Conservation (phyloP, 2,113 vertebrate genomes). For the Pachyramphus minor region DNA sequence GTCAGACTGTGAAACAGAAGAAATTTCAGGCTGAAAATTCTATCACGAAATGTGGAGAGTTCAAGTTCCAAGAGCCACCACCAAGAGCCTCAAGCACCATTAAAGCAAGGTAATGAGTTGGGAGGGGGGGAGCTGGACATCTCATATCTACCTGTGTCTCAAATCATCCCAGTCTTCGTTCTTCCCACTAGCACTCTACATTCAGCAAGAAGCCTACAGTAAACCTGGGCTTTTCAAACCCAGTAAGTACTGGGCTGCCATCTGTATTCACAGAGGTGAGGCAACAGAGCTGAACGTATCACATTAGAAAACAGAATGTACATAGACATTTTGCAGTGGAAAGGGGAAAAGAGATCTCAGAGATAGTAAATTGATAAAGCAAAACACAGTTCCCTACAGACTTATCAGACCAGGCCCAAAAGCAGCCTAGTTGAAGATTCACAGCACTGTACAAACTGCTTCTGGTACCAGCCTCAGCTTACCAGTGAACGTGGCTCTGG, state of each 20-base stretch:
- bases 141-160: background rate
- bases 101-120: background rate
- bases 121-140: background rate
- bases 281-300: background rate
- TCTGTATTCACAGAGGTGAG: too few relatives aligned
- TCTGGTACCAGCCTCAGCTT: background rate
- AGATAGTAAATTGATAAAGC: background rate
- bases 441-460: background rate
- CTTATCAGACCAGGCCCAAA: background rate
- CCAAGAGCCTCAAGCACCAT: background rate
- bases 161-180: background rate
- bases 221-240: background rate
- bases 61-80: background rate
- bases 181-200: background rate
- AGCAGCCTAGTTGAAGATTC: background rate
- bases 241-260: background rate
- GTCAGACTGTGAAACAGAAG: background rate
- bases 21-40: background rate
- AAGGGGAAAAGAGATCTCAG: background rate
- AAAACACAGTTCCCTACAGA: background rate
- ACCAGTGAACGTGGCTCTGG: background rate
- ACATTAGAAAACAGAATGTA: background rate
- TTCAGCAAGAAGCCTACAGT: background rate
- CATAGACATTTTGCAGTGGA: background rate
- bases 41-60: background rate